Conservation (phyloP, 2,113 vertebrate genomes). For the Melanerpes aurifrons region DNA sequence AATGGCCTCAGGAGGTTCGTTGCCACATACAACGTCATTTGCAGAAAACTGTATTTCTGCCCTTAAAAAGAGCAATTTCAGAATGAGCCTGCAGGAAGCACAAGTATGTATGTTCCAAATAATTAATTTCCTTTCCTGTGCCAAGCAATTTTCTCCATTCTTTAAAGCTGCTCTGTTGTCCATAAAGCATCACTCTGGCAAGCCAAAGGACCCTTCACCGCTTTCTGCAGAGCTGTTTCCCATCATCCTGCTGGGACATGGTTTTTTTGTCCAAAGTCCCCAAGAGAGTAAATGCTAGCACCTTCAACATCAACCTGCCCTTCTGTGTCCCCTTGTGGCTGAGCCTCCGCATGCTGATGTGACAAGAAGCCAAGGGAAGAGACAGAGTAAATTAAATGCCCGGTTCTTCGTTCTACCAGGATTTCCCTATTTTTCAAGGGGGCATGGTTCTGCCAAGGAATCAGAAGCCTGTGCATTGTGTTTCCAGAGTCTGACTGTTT, state of each 20-base stretch:
- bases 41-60: neutral
- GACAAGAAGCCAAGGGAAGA: neutral
- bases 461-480: neutral
- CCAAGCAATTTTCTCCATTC: neutral
- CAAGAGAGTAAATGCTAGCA: accelerated
- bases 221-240: neutral
- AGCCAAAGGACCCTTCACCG: neutral
- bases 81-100: neutral
- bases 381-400: neutral
- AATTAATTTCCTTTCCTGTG: neutral
- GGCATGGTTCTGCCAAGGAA: neutral
- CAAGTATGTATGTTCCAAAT: neutral
- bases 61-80: neutral
- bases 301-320: accelerated
- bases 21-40: neutral
- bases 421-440: neutral
- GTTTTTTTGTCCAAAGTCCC: neutral
- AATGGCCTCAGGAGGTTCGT: neutral
- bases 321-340: neutral
- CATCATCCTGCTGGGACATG: neutral
- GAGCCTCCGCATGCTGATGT: neutral
- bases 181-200: neutral
- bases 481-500: neutral
- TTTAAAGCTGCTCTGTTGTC: neutral
- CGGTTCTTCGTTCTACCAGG: neutral